Percentiles rank a stretch among this genome's conserved stretches.
Conservation (phyloP, 2,888 invertebrate species). For the Drosophila subquinaria region DNA sequence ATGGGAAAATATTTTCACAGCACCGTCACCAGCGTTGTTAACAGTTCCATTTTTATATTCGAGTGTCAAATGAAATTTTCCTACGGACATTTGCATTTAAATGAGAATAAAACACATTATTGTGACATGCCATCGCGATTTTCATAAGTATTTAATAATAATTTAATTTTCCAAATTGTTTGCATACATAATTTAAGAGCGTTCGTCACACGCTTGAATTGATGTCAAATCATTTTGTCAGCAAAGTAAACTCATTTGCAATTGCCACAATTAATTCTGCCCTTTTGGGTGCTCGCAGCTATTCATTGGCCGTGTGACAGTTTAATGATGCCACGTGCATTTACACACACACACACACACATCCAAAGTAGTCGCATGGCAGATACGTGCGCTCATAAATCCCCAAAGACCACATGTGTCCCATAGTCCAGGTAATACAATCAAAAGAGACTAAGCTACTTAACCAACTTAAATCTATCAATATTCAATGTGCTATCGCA, state of each 20-base stretch:
- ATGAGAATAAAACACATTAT: slow-evolving; percentile 19
- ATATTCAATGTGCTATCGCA: slow-evolving; percentile 51
- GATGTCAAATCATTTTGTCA: slow-evolving; percentile 59
- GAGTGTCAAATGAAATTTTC: slow-evolving; percentile 50
- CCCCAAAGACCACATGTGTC: slow-evolving; percentile 31
- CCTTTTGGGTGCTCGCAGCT: slow-evolving; percentile 28
- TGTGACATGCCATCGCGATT: slow-evolving; percentile 27
- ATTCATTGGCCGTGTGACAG: slow-evolving; percentile 45
- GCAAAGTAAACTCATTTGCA: slow-evolving; percentile 53
- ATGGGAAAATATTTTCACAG: slow-evolving; percentile 46
- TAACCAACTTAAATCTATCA: slow-evolving; percentile 58
- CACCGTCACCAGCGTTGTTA: slow-evolving; percentile 55
- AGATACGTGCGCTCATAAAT: slow-evolving; percentile 44
- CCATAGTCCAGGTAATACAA: slow-evolving; percentile 20
- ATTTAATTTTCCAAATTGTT: slow-evolving; percentile 14
- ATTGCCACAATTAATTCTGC: slow-evolving; percentile 57
- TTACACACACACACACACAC: not conserved
- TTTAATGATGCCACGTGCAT: slow-evolving; percentile 58
- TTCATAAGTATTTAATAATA: slow-evolving; percentile 25
- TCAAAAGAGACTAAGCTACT: slow-evolving; percentile 50
- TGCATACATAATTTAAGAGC: slow-evolving; percentile 37
- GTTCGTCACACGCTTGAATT: not conserved
- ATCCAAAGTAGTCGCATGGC: not conserved
- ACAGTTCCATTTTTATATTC: slow-evolving; percentile 29
- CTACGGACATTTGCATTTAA: slow-evolving; percentile 49